A percentile compares a stretch with the other conserved stretches of the same genome.
Conservation (phyloP, 2,888 invertebrate species). For the Stenurella melanura region DNA sequence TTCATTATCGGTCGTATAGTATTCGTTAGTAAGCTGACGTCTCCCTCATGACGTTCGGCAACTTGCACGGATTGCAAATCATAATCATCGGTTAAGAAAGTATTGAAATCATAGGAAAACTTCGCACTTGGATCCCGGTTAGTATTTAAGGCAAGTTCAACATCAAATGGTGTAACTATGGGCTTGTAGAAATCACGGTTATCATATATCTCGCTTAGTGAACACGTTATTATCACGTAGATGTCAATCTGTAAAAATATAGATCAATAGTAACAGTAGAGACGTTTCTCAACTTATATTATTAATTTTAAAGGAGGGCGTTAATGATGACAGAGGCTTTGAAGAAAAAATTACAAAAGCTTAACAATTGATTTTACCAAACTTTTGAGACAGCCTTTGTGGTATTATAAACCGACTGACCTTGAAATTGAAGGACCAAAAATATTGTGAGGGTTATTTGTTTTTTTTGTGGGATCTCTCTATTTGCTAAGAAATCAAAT, state of each 20-base stretch:
- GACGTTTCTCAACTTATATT: neutral
- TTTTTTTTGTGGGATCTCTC: too few species aligned
- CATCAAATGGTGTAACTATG: conserved; percentile 92
- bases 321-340: too few species aligned
- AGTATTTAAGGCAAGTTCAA: conserved; percentile 87
- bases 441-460: too few species aligned
- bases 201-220: conserved; percentile 90
- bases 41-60: conserved; percentile 69
- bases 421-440: too few species aligned
- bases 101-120: conserved; percentile 81
- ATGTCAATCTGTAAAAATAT: conserved; percentile 84
- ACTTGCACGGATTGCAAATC: conserved; percentile 47
- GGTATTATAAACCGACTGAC: too few species aligned
- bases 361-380: too few species aligned
- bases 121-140: conserved; percentile 68
- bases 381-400: too few species aligned
- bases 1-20: conserved; percentile 71
- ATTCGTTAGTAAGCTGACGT: conserved; percentile 87
- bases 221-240: conserved; percentile 93
- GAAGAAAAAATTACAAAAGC: too few species aligned
- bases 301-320: too few species aligned
- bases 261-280: conserved; percentile 46
- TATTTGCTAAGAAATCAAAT: too few species aligned
- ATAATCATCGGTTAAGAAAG: conserved; percentile 74
- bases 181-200: conserved; percentile 92